These are phyloP conservation scores for Labeo catla DNA, from an alignment of 2,113 vertebrate genomes.

Conservation along the genomic window DNA sequence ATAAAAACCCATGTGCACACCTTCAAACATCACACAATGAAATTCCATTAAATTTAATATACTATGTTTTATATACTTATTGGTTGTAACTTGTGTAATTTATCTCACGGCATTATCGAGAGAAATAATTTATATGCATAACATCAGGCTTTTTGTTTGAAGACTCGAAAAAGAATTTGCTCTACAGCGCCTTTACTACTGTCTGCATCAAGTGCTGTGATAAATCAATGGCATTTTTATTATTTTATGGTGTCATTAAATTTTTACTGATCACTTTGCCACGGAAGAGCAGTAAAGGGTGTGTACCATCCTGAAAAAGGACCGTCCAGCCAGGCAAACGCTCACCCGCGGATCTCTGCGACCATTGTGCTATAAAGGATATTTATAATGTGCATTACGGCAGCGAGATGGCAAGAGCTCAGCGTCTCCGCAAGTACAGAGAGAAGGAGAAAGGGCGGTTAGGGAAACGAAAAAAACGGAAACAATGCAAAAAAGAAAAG, in stretches of 20 bases:
- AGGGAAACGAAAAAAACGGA: constrained; percentile 43
- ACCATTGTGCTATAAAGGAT: constrained; percentile 83
- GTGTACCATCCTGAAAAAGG: constrained; percentile 85
- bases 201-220: constrained; percentile 90
- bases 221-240: constrained; percentile 99
- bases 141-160: constrained; percentile 91
- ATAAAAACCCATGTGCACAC: constrained; percentile 56
- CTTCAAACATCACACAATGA: constrained; percentile 82
- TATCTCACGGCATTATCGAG: constrained; percentile 83
- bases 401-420: constrained; percentile 55
- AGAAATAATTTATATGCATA: constrained; percentile 88
- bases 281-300: constrained; percentile 92
- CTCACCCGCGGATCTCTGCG: constrained; percentile 77
- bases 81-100: constrained; percentile 94
- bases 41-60: constrained; percentile 99
- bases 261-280: constrained; percentile 99
- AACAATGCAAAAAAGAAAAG: constrained; percentile 77
- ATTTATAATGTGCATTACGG: constrained; percentile 76
- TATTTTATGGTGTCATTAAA: constrained; percentile 99
- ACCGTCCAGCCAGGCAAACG: constrained; percentile 79
- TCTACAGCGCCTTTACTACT: constrained; percentile 95
- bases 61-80: constrained; percentile 99
- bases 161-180: constrained; percentile 90
- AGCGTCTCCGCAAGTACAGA: constrained; percentile 37
- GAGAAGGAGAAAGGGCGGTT: constrained; percentile 51